These are phyloP conservation scores for Drosophila orena DNA, from an alignment of 1,140 invertebrate genomes.

Conservation along the genomic window DNA sequence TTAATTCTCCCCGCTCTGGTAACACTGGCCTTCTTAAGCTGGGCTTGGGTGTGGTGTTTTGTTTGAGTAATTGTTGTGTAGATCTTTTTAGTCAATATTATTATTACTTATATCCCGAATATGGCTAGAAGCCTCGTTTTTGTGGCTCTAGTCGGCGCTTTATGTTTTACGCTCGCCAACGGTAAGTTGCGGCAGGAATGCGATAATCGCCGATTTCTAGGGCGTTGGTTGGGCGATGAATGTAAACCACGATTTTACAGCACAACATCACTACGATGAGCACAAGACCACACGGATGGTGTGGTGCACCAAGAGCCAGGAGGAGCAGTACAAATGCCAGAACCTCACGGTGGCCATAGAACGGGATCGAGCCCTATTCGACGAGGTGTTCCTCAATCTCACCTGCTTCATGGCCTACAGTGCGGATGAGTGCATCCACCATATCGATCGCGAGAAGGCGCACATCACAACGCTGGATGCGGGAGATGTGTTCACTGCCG, in stretches of 20 bases:
- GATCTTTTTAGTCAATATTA: conserved; percentile 19
- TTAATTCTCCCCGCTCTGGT: background rate
- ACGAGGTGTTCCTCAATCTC: conserved; percentile 87
- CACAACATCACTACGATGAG: conserved; percentile 76
- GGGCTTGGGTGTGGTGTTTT: conserved; percentile 58
- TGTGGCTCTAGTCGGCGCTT: conserved; percentile 45
- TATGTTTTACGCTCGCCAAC: conserved; percentile 33
- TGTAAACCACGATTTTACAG: conserved; percentile 29
- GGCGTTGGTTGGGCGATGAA: conserved; percentile 50
- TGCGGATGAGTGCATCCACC: conserved; percentile 93
- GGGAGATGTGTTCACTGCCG: conserved; percentile 96
- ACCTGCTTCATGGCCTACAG: conserved; percentile 89
- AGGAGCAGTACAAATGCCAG: conserved; percentile 91
- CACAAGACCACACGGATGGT: conserved; percentile 64
- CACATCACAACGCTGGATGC: conserved; percentile 95
- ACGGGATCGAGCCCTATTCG: conserved; percentile 88
- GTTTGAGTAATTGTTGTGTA: conserved; percentile 34
- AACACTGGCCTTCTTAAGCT: conserved; percentile 25
- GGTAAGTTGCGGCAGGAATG: conserved; percentile 34
- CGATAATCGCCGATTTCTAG: conserved; percentile 2
- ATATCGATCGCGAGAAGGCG: conserved; percentile 91
- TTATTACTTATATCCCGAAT: conserved; percentile 14
- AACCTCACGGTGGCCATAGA: conserved; percentile 89
- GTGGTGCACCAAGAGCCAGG: conserved; percentile 92
- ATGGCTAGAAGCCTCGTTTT: conserved; percentile 44